Conservation (phyloP, 2,888 invertebrate genomes). For the Cataglyphis livida region DNA sequence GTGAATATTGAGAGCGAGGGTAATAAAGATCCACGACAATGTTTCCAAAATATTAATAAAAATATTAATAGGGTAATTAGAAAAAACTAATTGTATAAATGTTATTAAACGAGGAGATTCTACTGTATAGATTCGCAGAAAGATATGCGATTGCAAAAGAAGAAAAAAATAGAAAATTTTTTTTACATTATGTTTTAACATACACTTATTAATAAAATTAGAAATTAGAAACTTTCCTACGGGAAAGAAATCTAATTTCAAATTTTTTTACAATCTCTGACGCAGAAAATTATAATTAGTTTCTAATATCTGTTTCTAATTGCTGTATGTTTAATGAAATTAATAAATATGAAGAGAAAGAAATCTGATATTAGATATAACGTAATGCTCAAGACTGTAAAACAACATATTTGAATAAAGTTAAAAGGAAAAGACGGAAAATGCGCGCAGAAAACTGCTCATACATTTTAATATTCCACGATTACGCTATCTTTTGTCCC, state of each 20-base stretch:
- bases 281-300: not conserved
- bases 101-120: not conserved
- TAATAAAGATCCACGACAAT: not conserved
- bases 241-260: not conserved
- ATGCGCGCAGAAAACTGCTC: constrained; percentile 58
- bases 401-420: constrained; percentile 54
- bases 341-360: constrained; percentile 12
- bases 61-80: not conserved
- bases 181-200: not conserved
- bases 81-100: not conserved
- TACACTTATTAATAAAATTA: not conserved
- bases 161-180: not conserved
- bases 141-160: too few species aligned
- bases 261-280: constrained; percentile 22
- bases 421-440: constrained; percentile 50
- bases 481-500: constrained; percentile 35
- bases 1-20: not conserved
- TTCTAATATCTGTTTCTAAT: not conserved
- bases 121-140: not conserved
- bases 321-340: constrained; percentile 22
- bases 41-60: too few species aligned
- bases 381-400: constrained; percentile 37
- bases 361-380: constrained; percentile 55
- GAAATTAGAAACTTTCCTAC: not conserved
- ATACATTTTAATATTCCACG: constrained; percentile 59